Evolutionary conservation across 2,888 invertebrate genomes (phyloP), one percentile per base, ranked within the genome.

Genomic region (Vanessa cardui): DNA sequence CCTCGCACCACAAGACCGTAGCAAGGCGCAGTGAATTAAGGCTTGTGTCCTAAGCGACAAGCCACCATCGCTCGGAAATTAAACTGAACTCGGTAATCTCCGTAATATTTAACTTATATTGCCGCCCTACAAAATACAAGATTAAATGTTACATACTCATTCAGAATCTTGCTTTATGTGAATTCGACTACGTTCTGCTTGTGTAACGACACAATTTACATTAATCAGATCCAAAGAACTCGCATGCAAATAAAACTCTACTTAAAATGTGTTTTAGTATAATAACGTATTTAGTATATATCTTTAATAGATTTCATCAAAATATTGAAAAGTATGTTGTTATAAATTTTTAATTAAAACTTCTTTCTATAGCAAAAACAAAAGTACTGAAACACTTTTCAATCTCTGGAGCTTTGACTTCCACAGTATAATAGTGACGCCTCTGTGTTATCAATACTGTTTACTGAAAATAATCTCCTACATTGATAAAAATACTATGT

Each of bases 1-100:
- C 83, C 83, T 83, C 85, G 85, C 83, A 84, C 88, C 90, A 81
- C 90, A 89, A 88, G 86, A 86, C 83, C 84, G 86, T 62, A 70
- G 68, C 70, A 79, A 76, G 76, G 78, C 79, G 77, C 61, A 70
- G 62, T 73, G 68, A 73, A 73, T 70, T 73, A 71, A 69, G 64
- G 68, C 68, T 66, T 64, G 69, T 70, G 67, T 66, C 64, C 72
- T 70, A 69, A 70, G 68, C 74, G 78, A 78, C 79, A 77, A 74
- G 77, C 78, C 78, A 78, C 75, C 80, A 77, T 76, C 76, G 76
- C 80, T 74, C 70, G 69, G 74, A 83, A 82, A 87, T 84, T 84
- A 84, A 82, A 80, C 76, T 76, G 77, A 83, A 83, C 78, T 69
- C 60, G 54, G 54, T 68, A 69, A 73, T 73, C 69, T 50, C 45